Percentiles rank a stretch among this genome's conserved stretches.
These are phyloP conservation scores for Phocoena phocoena DNA, from an alignment of 2,113 vertebrate genomes.

Conservation along the genomic window DNA sequence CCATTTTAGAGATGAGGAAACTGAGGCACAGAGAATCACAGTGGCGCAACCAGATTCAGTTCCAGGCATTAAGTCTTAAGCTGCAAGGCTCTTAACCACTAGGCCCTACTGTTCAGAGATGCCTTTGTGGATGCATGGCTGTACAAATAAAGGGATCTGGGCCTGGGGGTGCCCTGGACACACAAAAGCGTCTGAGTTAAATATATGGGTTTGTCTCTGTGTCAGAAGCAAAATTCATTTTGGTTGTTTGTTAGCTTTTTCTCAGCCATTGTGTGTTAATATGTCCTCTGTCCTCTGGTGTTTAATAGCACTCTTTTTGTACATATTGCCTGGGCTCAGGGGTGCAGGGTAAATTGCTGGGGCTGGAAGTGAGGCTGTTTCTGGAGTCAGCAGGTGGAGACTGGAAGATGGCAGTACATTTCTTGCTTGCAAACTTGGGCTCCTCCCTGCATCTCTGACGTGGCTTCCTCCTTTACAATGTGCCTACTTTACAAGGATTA, in stretches of 20 bases:
- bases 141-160: rapidly evolving
- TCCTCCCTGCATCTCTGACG: not conserved
- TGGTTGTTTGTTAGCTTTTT: not conserved
- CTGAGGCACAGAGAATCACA: not conserved
- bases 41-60: not conserved
- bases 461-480: not conserved
- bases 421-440: not conserved
- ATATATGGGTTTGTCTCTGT: not conserved
- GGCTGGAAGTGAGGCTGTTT: rapidly evolving
- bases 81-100: not conserved
- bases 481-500: not conserved
- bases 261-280: not conserved
- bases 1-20: not conserved
- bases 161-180: rapidly evolving
- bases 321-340: not conserved
- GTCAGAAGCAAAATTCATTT: not conserved
- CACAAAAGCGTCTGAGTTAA: rapidly evolving
- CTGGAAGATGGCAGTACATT: too few relatives aligned
- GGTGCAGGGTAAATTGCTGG: too few relatives aligned
- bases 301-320: not conserved
- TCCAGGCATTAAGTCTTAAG: too few relatives aligned
- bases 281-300: not conserved
- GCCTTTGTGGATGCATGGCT: rapidly evolving
- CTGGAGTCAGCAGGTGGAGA: not conserved
- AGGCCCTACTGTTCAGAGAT: rapidly evolving